These are phyloP conservation scores for Megalops atlanticus DNA, from an alignment of 2,113 vertebrate species.

Conservation along the genomic window DNA sequence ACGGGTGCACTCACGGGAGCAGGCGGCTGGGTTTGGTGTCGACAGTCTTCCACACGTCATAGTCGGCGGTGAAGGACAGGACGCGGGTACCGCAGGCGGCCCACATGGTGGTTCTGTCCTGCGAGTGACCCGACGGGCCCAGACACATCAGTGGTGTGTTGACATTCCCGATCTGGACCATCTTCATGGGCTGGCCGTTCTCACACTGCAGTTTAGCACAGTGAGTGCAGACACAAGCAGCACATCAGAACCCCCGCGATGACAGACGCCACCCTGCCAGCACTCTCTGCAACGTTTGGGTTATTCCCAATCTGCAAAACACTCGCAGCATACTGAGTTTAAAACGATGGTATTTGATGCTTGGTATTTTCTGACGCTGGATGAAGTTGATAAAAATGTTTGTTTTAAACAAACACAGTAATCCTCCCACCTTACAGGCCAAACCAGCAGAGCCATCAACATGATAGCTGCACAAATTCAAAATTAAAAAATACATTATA, in stretches of 20 bases:
- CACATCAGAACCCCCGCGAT: background rate
- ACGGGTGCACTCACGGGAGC: slow-evolving; percentile 73
- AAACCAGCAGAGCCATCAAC: no score
- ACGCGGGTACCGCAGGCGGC: slow-evolving; percentile 86
- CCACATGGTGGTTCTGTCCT: slow-evolving; percentile 80
- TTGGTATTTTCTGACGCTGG: no score
- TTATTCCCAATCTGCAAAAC: no score
- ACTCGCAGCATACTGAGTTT: no score
- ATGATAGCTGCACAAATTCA: no score
- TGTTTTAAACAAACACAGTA: no score
- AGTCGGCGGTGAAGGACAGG: slow-evolving; percentile 78
- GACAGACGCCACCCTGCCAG: no score
- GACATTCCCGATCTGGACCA: slow-evolving; percentile 72
- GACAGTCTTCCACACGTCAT: slow-evolving; percentile 80
- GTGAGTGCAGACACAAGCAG: background rate
- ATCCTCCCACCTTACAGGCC: no score
- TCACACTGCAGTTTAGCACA: slow-evolving; percentile 42
- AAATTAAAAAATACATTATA: no score
- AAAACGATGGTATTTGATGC: no score
- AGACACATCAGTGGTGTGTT: slow-evolving; percentile 86
- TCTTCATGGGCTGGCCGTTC: slow-evolving; percentile 75
- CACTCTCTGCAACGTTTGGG: no score
- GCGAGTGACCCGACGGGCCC: slow-evolving; percentile 70
- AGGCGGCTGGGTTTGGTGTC: slow-evolving; percentile 78
- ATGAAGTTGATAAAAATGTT: background rate